A percentile compares a stretch with the other conserved stretches of the same genome.
Conservation (phyloP, 1,140 invertebrate species). For the Drosophila eugracilis region DNA sequence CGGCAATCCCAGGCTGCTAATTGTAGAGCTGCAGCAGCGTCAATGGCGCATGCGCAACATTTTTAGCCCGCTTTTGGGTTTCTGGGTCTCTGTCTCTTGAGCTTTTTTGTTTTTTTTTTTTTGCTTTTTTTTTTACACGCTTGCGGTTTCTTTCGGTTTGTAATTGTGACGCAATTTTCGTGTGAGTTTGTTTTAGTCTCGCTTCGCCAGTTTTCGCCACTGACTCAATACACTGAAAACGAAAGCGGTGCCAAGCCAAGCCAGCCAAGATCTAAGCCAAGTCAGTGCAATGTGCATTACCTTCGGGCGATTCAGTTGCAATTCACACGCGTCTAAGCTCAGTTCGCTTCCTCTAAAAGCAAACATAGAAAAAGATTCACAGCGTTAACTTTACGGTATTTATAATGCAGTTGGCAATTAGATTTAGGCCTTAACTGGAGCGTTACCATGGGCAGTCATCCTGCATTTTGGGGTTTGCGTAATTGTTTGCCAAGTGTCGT, state of each 20-base stretch:
- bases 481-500: slow-evolving; percentile 33
- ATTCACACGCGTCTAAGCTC: slow-evolving; percentile 59
- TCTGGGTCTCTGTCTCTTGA: slow-evolving; percentile 77
- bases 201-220: slow-evolving; percentile 36
- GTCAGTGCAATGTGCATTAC: slow-evolving; percentile 20
- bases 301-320: slow-evolving; percentile 51
- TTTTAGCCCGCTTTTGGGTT: slow-evolving; percentile 67
- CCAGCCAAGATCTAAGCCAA: slow-evolving; percentile 22
- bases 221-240: slow-evolving; percentile 65
- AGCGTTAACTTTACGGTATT: slow-evolving; percentile 42
- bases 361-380: neutral
- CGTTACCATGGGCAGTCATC: slow-evolving; percentile 31
- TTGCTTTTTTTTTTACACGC: slow-evolving; percentile 13
- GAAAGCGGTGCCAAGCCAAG: too few species aligned
- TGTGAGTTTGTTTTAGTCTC: slow-evolving; percentile 67
- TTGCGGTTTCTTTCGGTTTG: slow-evolving; percentile 76
- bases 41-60: slow-evolving; percentile 72
- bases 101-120: neutral
- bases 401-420: slow-evolving; percentile 19
- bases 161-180: slow-evolving; percentile 76
- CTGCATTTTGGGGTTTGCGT: slow-evolving; percentile 9
- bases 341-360: slow-evolving; percentile 50
- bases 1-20: slow-evolving; percentile 31
- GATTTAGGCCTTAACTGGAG: slow-evolving; percentile 30
- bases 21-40: slow-evolving; percentile 32